These are phyloP conservation scores for Scaptomyza pallida DNA, from an alignment of 1,140 invertebrate genomes.

Conservation along the genomic window DNA sequence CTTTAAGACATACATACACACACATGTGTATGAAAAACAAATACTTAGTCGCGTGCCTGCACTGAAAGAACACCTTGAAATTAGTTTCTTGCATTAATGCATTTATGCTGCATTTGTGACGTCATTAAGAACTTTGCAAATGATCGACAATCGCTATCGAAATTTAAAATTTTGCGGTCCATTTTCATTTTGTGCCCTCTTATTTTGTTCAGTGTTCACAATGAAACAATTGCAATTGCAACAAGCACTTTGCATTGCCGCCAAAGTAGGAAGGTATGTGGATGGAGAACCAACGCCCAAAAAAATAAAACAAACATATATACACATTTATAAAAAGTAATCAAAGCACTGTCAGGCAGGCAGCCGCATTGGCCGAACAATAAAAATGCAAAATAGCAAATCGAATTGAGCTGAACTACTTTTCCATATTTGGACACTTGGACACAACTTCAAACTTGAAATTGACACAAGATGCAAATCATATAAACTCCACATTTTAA, in stretches of 20 bases:
- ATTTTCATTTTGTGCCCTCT: neutral
- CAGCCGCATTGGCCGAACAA: conserved; percentile 66
- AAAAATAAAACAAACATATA: too few relatives aligned
- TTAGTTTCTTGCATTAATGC: neutral
- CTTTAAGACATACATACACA: conserved; percentile 6
- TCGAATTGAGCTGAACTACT: conserved; percentile 71
- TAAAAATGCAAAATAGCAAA: conserved; percentile 74
- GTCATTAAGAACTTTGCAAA: neutral
- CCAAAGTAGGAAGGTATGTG: conserved; percentile 55
- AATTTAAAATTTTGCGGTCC: neutral
- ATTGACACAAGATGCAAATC: conserved; percentile 65
- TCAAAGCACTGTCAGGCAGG: conserved; percentile 68
- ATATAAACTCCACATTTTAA: conserved; percentile 33
- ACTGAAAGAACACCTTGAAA: conserved; percentile 45
- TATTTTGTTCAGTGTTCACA: conserved; percentile 38
- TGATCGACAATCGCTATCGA: neutral
- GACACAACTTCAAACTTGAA: conserved; percentile 53
- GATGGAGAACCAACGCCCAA: conserved; percentile 69
- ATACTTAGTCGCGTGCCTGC: conserved; percentile 61
- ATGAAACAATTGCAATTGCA: conserved; percentile 28
- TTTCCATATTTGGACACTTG: conserved; percentile 67
- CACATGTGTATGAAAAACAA: conserved; percentile 18
- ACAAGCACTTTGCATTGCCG: conserved; percentile 32
- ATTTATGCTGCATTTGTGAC: neutral
- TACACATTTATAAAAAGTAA: conserved; percentile 61